Conservation (phyloP, 1,140 invertebrate genomes). For the Formica selysi region DNA sequence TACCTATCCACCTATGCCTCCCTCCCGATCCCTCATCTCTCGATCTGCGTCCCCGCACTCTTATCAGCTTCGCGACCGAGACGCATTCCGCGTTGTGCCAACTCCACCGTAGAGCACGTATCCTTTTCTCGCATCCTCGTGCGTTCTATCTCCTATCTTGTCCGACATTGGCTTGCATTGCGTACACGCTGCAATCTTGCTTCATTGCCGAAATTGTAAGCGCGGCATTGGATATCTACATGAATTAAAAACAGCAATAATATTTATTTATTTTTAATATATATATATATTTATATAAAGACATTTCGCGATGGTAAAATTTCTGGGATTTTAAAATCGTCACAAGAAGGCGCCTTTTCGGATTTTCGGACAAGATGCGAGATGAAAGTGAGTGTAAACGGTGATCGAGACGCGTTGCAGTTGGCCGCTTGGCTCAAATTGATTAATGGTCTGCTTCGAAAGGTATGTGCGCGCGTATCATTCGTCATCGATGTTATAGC, state of each 20-base stretch:
- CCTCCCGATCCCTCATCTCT: constrained; percentile 42
- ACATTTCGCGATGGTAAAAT: neutral
- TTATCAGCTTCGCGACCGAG: constrained; percentile 61
- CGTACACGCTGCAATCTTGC: constrained; percentile 24
- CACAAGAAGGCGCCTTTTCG: neutral
- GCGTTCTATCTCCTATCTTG: neutral
- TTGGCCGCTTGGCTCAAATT: constrained; percentile 39
- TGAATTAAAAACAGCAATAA: too few species aligned
- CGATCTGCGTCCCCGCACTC: constrained; percentile 54
- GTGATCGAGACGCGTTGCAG: constrained; percentile 1
- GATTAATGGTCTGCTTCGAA: constrained; percentile 65
- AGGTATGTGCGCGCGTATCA: constrained; percentile 63
- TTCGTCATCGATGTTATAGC: constrained; percentile 71
- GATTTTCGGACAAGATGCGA: neutral
- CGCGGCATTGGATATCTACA: neutral
- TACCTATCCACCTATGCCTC: constrained; percentile 24
- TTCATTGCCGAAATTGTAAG: neutral
- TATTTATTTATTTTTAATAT: neutral
- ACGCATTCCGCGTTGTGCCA: constrained; percentile 43
- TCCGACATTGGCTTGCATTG: neutral
- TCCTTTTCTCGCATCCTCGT: neutral
- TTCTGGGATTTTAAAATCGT: neutral
- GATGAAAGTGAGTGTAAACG: neutral
- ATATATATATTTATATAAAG: too few species aligned
- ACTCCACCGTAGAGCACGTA: constrained; percentile 14